Conservation (phyloP, 2,113 vertebrate species). For the Ictalurus punctatus region DNA sequence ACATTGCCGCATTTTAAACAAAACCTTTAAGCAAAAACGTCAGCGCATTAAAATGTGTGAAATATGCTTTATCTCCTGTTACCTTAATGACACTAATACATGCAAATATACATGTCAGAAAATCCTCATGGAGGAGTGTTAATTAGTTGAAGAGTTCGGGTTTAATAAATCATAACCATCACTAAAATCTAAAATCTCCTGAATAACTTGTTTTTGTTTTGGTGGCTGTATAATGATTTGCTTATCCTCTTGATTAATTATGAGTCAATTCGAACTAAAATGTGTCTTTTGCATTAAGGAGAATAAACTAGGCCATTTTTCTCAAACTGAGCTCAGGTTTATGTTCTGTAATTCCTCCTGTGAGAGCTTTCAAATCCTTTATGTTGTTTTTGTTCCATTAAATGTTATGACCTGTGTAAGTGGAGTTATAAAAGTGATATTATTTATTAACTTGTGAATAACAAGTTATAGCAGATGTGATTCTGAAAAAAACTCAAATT, state of each 20-base stretch:
- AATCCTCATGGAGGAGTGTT: not conserved
- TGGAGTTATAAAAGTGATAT: not conserved
- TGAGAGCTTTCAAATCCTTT: not conserved
- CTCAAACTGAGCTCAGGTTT: not conserved
- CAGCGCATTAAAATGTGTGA: not conserved
- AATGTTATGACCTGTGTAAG: not conserved
- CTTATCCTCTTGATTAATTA: not conserved
- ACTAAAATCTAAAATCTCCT: not conserved
- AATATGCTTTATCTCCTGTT: not conserved
- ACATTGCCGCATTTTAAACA: too few species aligned
- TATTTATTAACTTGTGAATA: not conserved
- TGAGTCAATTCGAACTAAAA: not conserved
- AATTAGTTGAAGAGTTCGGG: not conserved
- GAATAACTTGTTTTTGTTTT: not conserved
- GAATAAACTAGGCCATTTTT: not conserved
- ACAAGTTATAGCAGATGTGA: not conserved
- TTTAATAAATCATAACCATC: not conserved
- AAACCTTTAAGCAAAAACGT: not conserved
- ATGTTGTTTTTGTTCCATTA: not conserved
- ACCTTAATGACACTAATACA: not conserved
- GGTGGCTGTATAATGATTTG: not conserved
- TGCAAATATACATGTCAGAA: not conserved
- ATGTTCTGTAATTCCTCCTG: not conserved
- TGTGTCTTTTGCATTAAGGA: not conserved
- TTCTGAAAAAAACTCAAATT: not conserved